These are phyloP conservation scores for Epizoanthus fatuus DNA, from an alignment of 92 coral and sea anemone species.

Conservation along the genomic window DNA sequence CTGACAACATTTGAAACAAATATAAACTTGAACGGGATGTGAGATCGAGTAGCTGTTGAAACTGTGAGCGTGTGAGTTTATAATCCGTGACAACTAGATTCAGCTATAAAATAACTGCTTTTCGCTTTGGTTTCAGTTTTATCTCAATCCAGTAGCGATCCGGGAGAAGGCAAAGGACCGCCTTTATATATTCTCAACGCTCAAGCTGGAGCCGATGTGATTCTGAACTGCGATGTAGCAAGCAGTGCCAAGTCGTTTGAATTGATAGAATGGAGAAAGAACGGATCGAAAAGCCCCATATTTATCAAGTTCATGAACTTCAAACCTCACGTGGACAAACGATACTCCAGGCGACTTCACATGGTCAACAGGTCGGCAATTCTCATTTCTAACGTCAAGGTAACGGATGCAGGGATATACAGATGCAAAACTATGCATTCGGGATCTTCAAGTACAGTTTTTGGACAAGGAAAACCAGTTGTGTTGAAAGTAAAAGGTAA, in stretches of 20 bases:
- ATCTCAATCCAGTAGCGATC: slow-evolving; percentile 21
- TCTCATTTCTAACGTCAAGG: slow-evolving; percentile 76
- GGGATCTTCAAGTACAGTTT: slow-evolving; percentile 61
- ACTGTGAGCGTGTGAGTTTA: neutral
- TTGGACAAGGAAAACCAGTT: slow-evolving; percentile 83
- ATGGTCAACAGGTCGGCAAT: slow-evolving; percentile 82
- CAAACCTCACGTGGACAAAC: slow-evolving; percentile 81
- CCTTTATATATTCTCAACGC: slow-evolving; percentile 62
- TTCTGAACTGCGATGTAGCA: slow-evolving; percentile 70
- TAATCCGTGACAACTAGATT: neutral
- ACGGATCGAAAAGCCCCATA: slow-evolving; percentile 80
- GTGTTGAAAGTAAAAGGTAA: slow-evolving; percentile 86
- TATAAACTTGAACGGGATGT: neutral
- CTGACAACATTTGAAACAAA: neutral
- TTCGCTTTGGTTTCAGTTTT: neutral
- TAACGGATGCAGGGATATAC: slow-evolving; percentile 87
- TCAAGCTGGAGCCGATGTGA: slow-evolving; percentile 83
- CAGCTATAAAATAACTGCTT: no score
- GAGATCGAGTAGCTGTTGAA: neutral
- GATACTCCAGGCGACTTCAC: slow-evolving; percentile 84
- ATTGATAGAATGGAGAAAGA: slow-evolving; percentile 89
- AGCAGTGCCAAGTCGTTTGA: slow-evolving; percentile 45
- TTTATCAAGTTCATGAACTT: slow-evolving; percentile 89
- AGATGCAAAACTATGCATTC: slow-evolving; percentile 81
- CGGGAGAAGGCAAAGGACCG: slow-evolving; percentile 38